Evolutionary conservation across 2,113 vertebrate species (phyloP).

Genomic region (Solenodon paradoxus): DNA sequence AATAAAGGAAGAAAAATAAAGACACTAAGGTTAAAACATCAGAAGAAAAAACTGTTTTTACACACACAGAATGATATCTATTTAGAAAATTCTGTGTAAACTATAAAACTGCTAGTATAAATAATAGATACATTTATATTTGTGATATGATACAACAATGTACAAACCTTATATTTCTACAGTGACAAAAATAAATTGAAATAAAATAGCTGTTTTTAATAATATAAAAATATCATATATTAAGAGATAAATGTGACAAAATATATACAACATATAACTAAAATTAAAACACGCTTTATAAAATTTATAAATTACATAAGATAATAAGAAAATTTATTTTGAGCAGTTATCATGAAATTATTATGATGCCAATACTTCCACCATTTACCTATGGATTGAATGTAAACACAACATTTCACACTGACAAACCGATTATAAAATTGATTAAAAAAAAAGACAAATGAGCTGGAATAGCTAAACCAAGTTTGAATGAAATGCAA

Average conservation of each 20-base stretch:
- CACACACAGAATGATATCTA: neutral
- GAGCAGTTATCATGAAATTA: no score
- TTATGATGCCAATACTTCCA: neutral
- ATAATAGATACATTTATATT: neutral
- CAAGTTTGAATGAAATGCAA: neutral
- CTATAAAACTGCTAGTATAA: neutral
- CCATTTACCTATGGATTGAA: neutral
- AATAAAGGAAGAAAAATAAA: neutral
- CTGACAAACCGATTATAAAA: neutral
- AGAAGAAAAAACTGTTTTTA: neutral
- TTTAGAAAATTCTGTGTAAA: neutral
- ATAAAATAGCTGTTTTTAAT: neutral
- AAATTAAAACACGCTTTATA: neutral
- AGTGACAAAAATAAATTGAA: neutral
- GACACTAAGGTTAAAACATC: neutral
- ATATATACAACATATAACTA: neutral
- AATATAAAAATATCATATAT: neutral
- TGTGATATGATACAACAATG: neutral
- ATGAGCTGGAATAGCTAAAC: neutral
- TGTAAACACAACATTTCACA: neutral
- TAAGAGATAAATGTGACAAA: neutral
- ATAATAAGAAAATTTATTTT: neutral
- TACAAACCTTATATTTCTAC: neutral
- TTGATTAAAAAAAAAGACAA: neutral
- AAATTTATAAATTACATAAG: neutral